These are phyloP conservation scores for Carassius gibelio DNA, from an alignment of 2,113 vertebrate species.

Conservation along the genomic window DNA sequence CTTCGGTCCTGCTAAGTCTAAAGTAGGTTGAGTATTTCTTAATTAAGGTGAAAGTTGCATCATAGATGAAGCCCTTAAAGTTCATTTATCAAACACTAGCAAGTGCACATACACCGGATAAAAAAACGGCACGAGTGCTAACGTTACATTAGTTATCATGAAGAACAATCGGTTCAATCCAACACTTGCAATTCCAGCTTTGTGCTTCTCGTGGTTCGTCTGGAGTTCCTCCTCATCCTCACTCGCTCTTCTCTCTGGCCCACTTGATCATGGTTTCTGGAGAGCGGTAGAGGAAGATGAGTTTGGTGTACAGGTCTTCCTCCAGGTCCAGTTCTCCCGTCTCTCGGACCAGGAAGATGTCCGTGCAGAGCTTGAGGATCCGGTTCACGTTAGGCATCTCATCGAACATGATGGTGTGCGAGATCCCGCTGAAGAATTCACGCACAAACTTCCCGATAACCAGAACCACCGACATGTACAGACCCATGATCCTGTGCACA, in stretches of 20 bases:
- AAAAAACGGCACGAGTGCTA: background rate
- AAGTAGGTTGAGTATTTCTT: background rate
- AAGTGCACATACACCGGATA: background rate
- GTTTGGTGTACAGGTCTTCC: slow-evolving; percentile 94
- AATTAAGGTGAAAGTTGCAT: slow-evolving; percentile 32
- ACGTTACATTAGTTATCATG: too few species aligned
- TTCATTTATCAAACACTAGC: slow-evolving; percentile 39
- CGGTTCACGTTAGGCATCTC: slow-evolving; percentile 96
- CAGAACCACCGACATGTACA: slow-evolving; percentile 94
- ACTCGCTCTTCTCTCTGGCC: slow-evolving; percentile 96
- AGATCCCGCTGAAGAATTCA: slow-evolving; percentile 98
- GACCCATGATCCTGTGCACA: slow-evolving; percentile 89
- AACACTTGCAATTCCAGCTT: background rate
- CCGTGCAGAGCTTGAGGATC: slow-evolving; percentile 95
- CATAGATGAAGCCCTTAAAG: slow-evolving; percentile 37
- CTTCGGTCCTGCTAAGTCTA: slow-evolving; percentile 17
- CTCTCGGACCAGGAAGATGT: slow-evolving; percentile 98
- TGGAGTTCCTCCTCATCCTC: slow-evolving; percentile 62
- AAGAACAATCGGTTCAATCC: background rate
- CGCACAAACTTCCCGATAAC: slow-evolving; percentile 98
- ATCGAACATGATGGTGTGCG: slow-evolving; percentile 98
- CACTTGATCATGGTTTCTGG: slow-evolving; percentile 99
- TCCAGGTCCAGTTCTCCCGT: slow-evolving; percentile 97
- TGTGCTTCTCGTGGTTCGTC: background rate
- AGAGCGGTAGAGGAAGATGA: slow-evolving; percentile 99